Evolutionary conservation across 2,888 invertebrate species (phyloP).

Genomic region (Apoda limacodes): DNA sequence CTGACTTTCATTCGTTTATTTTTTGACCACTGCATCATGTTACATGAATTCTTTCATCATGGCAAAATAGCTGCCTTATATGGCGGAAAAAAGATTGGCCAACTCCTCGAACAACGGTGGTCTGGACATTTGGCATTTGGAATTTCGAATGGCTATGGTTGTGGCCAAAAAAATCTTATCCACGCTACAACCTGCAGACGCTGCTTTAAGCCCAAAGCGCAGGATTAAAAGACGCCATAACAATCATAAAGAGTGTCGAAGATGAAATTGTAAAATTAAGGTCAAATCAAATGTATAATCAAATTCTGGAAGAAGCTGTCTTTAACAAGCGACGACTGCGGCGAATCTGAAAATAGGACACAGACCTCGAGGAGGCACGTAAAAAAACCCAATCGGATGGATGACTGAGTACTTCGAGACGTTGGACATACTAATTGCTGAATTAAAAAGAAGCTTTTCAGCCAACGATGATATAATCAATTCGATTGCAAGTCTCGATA

Average conservation of each 20-base stretch:
- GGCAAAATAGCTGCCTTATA: conserved; percentile 13
- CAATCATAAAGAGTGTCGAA: conserved; percentile 11
- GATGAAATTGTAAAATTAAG: conserved; percentile 11
- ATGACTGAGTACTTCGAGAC: conserved; percentile 13
- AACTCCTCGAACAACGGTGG: conserved; percentile 15
- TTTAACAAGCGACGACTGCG: conserved; percentile 8
- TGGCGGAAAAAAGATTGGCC: conserved; percentile 12
- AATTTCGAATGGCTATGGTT: no score
- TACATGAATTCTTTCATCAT: conserved; percentile 16
- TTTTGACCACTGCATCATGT: conserved; percentile 16
- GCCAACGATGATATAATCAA: conserved; percentile 11
- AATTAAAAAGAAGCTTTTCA: conserved; percentile 9
- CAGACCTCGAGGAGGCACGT: conserved; percentile 12
- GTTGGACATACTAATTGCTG: conserved; percentile 12
- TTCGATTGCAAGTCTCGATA: no score
- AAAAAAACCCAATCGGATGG: conserved; percentile 11
- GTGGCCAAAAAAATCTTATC: no score
- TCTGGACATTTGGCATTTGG: conserved; percentile 14
- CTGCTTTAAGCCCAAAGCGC: conserved; percentile 12
- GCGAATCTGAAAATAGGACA: conserved; percentile 9
- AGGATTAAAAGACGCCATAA: conserved; percentile 9
- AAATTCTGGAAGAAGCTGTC: conserved; percentile 9
- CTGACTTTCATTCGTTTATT: conserved; percentile 13
- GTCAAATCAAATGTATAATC: conserved; percentile 10
- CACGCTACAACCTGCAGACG: conserved; percentile 6